phyloP scores from a whole-genome alignment of 2,113 vertebrate species.

The Petrocephalus zakoni region DNA sequence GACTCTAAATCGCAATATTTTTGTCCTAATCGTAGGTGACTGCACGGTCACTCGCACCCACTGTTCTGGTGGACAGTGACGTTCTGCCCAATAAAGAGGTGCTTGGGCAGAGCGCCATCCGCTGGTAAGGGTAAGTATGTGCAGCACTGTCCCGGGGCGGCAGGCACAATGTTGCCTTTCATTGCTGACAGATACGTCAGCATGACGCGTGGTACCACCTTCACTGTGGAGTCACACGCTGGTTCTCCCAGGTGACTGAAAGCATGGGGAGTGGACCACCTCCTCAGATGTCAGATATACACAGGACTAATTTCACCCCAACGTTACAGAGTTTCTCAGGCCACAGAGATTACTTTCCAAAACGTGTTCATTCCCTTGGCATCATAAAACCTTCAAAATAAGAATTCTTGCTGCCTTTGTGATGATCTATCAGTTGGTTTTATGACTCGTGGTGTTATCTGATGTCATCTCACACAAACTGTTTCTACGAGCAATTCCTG shows the following conservation, averaged over 20 bases:
- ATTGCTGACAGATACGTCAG: constrained; percentile 47
- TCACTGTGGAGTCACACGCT: constrained; percentile 28
- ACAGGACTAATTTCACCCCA: neutral
- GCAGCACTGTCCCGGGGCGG: constrained; percentile 54
- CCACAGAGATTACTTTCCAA: neutral
- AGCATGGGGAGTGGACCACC: neutral
- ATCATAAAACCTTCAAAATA: neutral
- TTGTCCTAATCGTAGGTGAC: neutral
- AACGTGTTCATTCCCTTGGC: neutral
- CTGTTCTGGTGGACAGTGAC: neutral
- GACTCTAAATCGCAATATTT: neutral
- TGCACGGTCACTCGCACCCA: neutral
- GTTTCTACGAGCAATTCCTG: neutral
- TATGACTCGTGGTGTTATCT: neutral
- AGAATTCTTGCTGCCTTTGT: neutral
- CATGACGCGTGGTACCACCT: constrained; percentile 40
- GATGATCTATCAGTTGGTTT: neutral
- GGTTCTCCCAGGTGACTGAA: neutral
- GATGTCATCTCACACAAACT: neutral
- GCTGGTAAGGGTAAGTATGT: constrained; percentile 61
- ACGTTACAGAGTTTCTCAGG: neutral
- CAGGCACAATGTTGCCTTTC: constrained; percentile 65
- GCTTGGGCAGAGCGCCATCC: constrained; percentile 57
- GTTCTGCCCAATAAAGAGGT: neutral
- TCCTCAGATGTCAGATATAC: neutral